A percentile compares a stretch with the other conserved stretches of the same genome.
phyloP scores from a whole-genome alignment of 2,797 vertebrate genomes.

The Momotus momota region DNA sequence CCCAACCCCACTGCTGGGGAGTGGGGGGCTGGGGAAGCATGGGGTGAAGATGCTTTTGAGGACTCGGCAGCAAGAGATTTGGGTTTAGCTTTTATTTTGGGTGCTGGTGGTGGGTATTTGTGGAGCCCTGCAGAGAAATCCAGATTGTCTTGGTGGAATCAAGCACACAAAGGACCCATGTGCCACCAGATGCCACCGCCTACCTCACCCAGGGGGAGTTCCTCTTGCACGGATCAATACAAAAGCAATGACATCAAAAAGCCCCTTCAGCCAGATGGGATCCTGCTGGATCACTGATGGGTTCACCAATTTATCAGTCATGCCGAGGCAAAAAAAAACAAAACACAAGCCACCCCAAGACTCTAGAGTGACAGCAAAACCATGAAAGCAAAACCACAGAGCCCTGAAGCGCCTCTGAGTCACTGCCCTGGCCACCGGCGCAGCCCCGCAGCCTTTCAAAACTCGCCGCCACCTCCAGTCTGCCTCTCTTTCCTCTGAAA shows the following conservation, averaged over 20 bases:
- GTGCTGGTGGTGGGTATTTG: background rate
- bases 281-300: accelerated
- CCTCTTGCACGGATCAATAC: too few relatives aligned
- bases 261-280: accelerated
- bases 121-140: background rate
- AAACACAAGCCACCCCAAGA: slow-evolving; percentile 23
- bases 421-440: slow-evolving; percentile 69
- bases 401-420: slow-evolving; percentile 81
- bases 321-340: background rate
- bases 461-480: slow-evolving; percentile 77
- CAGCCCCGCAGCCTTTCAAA: slow-evolving; percentile 74
- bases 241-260: accelerated
- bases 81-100: background rate
- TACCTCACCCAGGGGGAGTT: background rate
- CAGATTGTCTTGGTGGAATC: background rate
- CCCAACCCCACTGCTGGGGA: background rate
- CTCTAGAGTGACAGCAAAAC: slow-evolving; percentile 81
- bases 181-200: accelerated
- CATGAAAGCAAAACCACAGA: slow-evolving; percentile 86
- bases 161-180: accelerated
- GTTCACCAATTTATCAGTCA: background rate
- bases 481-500: background rate
- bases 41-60: background rate
- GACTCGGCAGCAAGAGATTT: background rate
- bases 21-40: accelerated